These are phyloP conservation scores for Toxotes lorentzi DNA, from an alignment of 2,797 vertebrate genomes.

Conservation along the genomic window DNA sequence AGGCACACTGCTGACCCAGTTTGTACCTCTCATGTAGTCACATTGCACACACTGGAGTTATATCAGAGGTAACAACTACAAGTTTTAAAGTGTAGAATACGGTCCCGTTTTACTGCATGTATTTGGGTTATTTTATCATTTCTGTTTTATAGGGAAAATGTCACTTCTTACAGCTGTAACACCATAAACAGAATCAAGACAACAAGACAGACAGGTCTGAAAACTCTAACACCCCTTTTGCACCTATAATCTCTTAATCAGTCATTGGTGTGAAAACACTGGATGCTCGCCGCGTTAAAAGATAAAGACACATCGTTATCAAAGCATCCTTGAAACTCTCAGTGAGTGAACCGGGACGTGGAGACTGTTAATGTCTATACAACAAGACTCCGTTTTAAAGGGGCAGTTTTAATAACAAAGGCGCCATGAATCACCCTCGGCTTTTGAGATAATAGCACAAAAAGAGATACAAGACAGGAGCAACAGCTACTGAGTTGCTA, in stretches of 20 bases:
- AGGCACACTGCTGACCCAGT: not conserved
- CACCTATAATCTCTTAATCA: not conserved
- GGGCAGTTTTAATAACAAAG: not conserved
- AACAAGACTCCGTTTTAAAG: not conserved
- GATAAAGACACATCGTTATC: not conserved
- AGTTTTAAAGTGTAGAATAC: not conserved
- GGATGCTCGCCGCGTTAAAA: not conserved
- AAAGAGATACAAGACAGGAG: not conserved
- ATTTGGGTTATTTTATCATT: not conserved
- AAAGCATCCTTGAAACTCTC: conserved; percentile 1
- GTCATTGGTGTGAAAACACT: not conserved
- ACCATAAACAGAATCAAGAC: not conserved
- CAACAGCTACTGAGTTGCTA: conserved; percentile 54
- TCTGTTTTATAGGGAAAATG: not conserved
- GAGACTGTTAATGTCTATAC: not conserved
- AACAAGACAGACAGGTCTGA: not conserved
- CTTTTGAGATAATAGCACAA: not conserved
- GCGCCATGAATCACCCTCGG: not conserved
- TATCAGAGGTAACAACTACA: not conserved
- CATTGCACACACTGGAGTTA: not conserved
- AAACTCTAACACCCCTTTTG: not conserved
- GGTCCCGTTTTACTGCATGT: not conserved
- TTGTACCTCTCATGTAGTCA: not conserved
- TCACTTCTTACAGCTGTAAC: not conserved
- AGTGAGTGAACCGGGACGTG: not conserved